These are phyloP conservation scores for Melanotaenia boesemani DNA, from an alignment of 2,797 vertebrate species.

Conservation along the genomic window DNA sequence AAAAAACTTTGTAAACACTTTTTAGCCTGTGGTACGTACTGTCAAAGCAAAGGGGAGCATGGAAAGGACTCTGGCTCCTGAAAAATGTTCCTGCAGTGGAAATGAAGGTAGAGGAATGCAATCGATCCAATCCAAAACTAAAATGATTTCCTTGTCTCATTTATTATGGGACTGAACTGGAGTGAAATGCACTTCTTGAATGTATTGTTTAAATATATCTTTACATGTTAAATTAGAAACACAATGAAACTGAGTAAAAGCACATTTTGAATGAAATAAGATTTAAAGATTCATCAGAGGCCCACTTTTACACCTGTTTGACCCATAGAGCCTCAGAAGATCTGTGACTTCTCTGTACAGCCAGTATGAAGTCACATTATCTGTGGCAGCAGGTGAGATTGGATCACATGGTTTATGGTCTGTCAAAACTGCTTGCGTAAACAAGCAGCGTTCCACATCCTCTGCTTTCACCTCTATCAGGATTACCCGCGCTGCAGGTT, in stretches of 20 bases:
- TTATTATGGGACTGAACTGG: no score
- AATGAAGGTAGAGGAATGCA: not conserved
- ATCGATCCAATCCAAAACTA: not conserved
- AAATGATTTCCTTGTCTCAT: no score
- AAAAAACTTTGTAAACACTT: no score
- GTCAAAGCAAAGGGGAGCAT: no score
- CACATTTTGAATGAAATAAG: not conserved
- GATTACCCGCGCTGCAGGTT: constrained; percentile 41
- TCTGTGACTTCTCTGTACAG: not conserved
- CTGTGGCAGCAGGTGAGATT: constrained; percentile 44
- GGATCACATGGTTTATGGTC: constrained; percentile 47
- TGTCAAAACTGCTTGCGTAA: constrained; percentile 59
- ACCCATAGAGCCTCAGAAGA: no score
- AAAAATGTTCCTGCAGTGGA: no score
- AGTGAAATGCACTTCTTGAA: no score
- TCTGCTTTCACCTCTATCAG: constrained; percentile 51
- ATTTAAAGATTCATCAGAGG: not conserved
- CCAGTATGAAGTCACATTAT: constrained; percentile 3
- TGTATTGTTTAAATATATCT: no score
- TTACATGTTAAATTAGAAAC: not conserved
- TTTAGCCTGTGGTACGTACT: no score
- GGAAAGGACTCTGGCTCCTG: no score
- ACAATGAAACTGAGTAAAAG: not conserved
- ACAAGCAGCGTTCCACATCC: constrained; percentile 63
- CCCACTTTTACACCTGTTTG: not conserved